Evolutionary conservation across 2,888 invertebrate genomes (phyloP), one percentile per base, ranked within the genome.

Genomic region (Chrysolina oricalcia): DNA sequence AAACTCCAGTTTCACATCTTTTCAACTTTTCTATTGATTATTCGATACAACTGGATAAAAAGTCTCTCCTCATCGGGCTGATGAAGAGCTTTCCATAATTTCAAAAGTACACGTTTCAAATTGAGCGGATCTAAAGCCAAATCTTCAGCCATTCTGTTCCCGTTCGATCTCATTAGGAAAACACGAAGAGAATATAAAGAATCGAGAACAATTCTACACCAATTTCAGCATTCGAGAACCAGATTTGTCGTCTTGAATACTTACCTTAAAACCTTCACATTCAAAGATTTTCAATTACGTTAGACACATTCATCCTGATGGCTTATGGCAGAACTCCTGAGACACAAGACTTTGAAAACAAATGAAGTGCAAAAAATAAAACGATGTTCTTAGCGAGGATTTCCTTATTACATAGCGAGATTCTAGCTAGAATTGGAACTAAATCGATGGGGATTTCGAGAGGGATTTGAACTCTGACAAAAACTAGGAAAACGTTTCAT

Each of bases 311-410:
- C 41, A 65, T 71, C 56, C 46, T 35, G 35, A 48, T 23, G 63
- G 70, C 70, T 70, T 64, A 48, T 67, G 48, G 70, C 65, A n/a
- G n/a, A 19, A 53, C 48, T 40, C 46, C 56, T 48, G 64, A 64
- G 50, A 69, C 69, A 40, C 40, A 48, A 65, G 65, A 71, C 53
- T 71, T 50, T 53, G 46, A 53, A 69, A 73, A 50, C 69, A 73
- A 73, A 73, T 73, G 69, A 69, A 65, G 69, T 69, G 65, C 65
- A 64, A 69, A 73, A 65, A 73, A 73, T 53, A 68, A 73, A 73
- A 73, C 68, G 73, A 53, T 64, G 48, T 64, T 21, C 53, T 65
- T 53, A 53, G 64, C 35, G 65, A 65, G 72, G 66, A 66, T 65
- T 72, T 64, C 13, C 53, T 65, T 72, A 72, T 72, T 72, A 72